Conservation (phyloP, 2,797 vertebrate species). For the Australoheros facetus region DNA sequence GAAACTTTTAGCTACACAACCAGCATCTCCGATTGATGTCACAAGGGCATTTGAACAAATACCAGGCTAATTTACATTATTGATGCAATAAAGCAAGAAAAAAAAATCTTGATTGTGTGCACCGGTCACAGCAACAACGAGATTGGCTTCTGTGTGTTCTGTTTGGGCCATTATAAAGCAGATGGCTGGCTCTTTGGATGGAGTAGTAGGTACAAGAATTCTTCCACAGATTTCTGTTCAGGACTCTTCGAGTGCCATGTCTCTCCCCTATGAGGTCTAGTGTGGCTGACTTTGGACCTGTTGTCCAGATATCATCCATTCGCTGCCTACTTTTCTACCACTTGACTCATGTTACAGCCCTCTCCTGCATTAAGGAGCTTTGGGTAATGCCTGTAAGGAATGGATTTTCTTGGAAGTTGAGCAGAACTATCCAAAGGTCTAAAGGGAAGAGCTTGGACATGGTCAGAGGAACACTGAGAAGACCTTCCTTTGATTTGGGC, state of each 20-base stretch:
- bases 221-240: neutral
- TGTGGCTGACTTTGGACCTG: neutral
- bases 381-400: neutral
- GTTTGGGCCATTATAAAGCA: neutral
- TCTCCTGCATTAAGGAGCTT: neutral
- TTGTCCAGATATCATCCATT: neutral
- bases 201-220: neutral
- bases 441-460: neutral
- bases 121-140: too few species aligned
- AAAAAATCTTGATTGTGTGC: neutral
- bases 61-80: neutral
- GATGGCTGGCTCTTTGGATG: neutral
- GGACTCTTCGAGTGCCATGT: neutral
- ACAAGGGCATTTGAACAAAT: neutral
- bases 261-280: neutral
- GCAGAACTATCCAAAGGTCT: neutral
- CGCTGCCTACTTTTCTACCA: neutral
- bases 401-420: neutral
- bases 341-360: neutral
- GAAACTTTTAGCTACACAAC: neutral
- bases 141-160: neutral
- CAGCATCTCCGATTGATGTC: neutral
- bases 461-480: neutral
- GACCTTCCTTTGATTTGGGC: too few species aligned
- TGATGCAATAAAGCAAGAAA: neutral